A percentile compares a stretch with the other conserved stretches of the same genome.
phyloP scores from a whole-genome alignment of 1,140 invertebrate genomes.

The Drosophila repletoides region DNA sequence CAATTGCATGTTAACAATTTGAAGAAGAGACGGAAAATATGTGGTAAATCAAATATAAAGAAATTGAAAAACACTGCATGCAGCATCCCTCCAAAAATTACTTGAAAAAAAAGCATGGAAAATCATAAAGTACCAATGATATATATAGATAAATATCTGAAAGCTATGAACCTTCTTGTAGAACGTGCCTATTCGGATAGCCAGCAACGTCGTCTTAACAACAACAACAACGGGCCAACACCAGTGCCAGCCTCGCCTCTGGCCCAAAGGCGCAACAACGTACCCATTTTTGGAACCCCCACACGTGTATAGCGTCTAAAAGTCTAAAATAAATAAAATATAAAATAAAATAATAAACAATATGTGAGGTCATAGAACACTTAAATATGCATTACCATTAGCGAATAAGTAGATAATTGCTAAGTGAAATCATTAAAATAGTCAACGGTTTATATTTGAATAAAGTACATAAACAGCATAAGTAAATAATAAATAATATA shows the following conservation, averaged over 20 bases:
- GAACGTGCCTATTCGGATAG: constrained; percentile 80
- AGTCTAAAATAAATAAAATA: too few species aligned
- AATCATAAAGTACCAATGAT: constrained; percentile 37
- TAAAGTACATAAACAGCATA: constrained; percentile 13
- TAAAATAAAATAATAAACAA: too few species aligned
- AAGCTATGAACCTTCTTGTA: constrained; percentile 39
- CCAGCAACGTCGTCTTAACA: constrained; percentile 70
- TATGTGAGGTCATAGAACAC: constrained; percentile 16
- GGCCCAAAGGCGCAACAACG: constrained; percentile 57
- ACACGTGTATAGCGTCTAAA: constrained; percentile 78
- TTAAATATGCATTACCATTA: constrained; percentile 56
- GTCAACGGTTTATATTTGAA: constrained; percentile 30
- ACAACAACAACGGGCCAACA: constrained; percentile 69
- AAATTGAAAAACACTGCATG: constrained; percentile 49
- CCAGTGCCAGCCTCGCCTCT: constrained; percentile 67
- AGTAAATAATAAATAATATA: constrained; percentile 6
- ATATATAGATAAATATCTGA: constrained; percentile 30
- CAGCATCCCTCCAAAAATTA: constrained; percentile 19
- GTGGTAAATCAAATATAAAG: constrained; percentile 54
- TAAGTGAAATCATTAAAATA: constrained; percentile 40
- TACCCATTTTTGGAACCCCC: constrained; percentile 68
- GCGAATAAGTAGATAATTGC: constrained; percentile 44
- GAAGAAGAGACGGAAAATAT: constrained; percentile 74
- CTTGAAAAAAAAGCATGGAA: constrained; percentile 46
- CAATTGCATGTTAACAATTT: constrained; percentile 64